Percentiles rank a stretch among this genome's conserved stretches.
phyloP scores from a whole-genome alignment of 1,140 invertebrate species.

The Acromyrmex charruanus region DNA sequence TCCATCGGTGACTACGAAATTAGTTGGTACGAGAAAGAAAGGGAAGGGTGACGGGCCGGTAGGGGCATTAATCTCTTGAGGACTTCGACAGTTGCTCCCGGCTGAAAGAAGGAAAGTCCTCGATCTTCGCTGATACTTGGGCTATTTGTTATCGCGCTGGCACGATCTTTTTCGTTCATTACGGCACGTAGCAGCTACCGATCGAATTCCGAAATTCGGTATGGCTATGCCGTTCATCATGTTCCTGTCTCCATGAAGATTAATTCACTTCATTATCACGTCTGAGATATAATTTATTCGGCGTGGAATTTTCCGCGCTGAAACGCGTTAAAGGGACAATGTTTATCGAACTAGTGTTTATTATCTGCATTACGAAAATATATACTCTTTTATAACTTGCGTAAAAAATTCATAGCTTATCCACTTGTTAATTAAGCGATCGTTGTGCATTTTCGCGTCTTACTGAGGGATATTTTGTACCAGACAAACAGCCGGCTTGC shows the following conservation, averaged over 20 bases:
- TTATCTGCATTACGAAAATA: conserved; percentile 11
- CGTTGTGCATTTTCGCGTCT: conserved; percentile 46
- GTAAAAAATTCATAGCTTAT: conserved; percentile 15
- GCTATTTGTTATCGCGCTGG: conserved; percentile 64
- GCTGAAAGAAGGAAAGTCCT: conserved; percentile 65
- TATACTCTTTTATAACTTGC: neutral
- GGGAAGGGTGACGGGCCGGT: neutral
- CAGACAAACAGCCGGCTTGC: conserved; percentile 49
- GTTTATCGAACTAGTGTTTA: conserved; percentile 22
- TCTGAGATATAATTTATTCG: conserved; percentile 40
- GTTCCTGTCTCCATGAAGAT: conserved; percentile 46
- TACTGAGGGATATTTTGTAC: conserved; percentile 29
- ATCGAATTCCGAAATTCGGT: conserved; percentile 58
- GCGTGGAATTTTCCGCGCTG: neutral
- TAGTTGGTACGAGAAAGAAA: conserved; percentile 55
- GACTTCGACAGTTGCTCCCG: conserved; percentile 73
- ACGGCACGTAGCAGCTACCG: conserved; percentile 54
- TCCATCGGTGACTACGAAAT: conserved; percentile 69
- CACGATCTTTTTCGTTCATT: conserved; percentile 72
- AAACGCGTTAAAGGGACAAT: neutral
- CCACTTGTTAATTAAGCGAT: conserved; percentile 56
- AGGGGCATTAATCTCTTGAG: conserved; percentile 70
- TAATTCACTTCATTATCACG: conserved; percentile 60
- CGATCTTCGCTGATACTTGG: conserved; percentile 72
- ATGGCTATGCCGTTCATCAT: conserved; percentile 48